phyloP scores from a whole-genome alignment of 1,140 invertebrate species.

The Drosophila equinoxialis region DNA sequence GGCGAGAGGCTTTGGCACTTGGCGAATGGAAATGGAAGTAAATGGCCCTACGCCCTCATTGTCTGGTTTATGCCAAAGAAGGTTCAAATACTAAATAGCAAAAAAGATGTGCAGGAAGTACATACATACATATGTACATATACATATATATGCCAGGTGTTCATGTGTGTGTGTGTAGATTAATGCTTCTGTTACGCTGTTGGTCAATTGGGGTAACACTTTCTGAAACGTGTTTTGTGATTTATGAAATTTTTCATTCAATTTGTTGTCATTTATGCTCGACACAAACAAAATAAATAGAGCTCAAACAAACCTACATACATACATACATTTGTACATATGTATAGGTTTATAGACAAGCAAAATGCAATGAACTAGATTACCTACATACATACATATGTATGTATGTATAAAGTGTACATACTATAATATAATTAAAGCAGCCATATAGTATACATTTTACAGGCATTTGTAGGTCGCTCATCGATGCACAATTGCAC shows the following conservation, averaged over 20 bases:
- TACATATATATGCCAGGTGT: conserved; percentile 35
- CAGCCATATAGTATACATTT: conserved; percentile 25
- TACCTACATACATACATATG: not conserved
- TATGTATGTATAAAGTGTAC: no score
- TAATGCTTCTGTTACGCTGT: conserved; percentile 36
- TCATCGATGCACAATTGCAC: conserved; percentile 1
- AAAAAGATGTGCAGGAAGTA: conserved; percentile 37
- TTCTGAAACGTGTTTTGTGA: conserved; percentile 18
- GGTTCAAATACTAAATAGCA: conserved; percentile 35
- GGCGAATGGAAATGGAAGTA: conserved; percentile 18
- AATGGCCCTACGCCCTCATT: conserved; percentile 35
- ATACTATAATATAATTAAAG: conserved; percentile 51
- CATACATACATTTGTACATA: no score
- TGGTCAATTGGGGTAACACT: conserved; percentile 43
- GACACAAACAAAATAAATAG: conserved; percentile 23
- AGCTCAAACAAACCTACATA: no score
- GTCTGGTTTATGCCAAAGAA: conserved; percentile 42
- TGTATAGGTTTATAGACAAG: no score
- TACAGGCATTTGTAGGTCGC: conserved; percentile 11
- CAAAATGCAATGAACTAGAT: conserved; percentile 46
- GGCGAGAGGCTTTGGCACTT: conserved; percentile 16
- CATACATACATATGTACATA: no score
- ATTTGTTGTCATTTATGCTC: conserved; percentile 19
- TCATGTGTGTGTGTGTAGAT: conserved; percentile 18
- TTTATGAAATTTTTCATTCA: conserved; percentile 42